These are phyloP conservation scores for Perognathus longimembris DNA, from an alignment of 2,113 vertebrate genomes.

Conservation along the genomic window DNA sequence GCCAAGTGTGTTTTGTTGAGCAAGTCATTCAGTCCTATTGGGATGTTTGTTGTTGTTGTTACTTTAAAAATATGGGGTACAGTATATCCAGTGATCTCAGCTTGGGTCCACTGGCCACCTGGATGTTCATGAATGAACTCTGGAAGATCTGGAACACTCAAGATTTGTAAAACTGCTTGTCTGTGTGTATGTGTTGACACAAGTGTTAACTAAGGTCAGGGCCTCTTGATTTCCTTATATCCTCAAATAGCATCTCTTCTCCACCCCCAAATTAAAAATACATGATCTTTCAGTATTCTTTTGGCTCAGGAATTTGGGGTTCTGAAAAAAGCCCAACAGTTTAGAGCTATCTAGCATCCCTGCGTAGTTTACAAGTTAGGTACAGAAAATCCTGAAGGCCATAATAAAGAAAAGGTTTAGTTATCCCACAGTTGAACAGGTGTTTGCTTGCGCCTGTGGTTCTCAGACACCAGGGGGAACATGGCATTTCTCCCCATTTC, in stretches of 20 bases:
- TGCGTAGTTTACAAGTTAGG: neutral
- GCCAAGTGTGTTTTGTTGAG: neutral
- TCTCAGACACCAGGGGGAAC: neutral
- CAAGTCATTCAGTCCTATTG: neutral
- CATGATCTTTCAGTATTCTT: neutral
- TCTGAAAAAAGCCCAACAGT: neutral
- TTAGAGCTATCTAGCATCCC: neutral
- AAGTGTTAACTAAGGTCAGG: neutral
- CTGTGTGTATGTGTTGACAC: neutral
- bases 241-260: neutral
- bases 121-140: neutral
- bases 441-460: fast-evolving
- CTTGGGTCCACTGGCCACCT: neutral
- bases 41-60: neutral
- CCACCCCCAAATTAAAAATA: neutral
- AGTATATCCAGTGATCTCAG: conserved; percentile 4
- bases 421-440: neutral
- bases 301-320: neutral
- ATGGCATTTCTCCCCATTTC: neutral
- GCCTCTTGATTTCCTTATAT: neutral
- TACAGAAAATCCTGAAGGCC: neutral
- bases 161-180: neutral
- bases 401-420: neutral
- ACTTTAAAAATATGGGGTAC: neutral
- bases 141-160: neutral